Evolutionary conservation across 2,113 vertebrate species (phyloP), one percentile per base, ranked within the genome.

Genomic region (Hymenochirus boettgeri): DNA sequence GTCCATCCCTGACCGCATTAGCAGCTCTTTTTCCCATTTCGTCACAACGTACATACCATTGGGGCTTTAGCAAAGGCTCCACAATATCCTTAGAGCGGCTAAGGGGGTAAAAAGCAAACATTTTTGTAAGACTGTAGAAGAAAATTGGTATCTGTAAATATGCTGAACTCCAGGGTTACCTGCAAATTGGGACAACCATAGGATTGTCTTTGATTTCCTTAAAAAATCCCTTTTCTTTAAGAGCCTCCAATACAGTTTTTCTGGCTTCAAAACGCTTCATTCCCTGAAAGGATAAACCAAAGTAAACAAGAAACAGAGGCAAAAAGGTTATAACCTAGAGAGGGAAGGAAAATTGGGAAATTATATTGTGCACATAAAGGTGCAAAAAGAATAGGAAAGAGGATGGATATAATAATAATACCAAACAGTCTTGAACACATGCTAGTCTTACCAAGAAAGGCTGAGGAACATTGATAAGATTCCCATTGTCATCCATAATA

Each of bases 121-220:
- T 37, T 37, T 37, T 4, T 37, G 19, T 23, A 15, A 12, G 33
- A 4, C 37, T 39, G 12, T 39, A 13, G 12, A 7, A 17, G 37
- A 39, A 39, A 7, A 39, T 4, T 13, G 15, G 17, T 21, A 11
- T 17, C 19, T 23, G 26, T 19, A 5, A 15, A 10, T 50, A n/a
- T n/a, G n/a, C n/a, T n/a, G n/a, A n/a, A n/a, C n/a, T n/a, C n/a
- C n/a, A n/a, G n/a, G n/a, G 48, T 78, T 79, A 95, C 93, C 91
- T 96, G 90, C 93, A 96, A 15, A 96, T 80, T 0, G 93, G 93
- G 8, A 96, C 93, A 47, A 94, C 91, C 93, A 96, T 96, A n/a
- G 93, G 92, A 72, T 96, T 94, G 75, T 96, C 93, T 78, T 90
- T 83, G 33, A 90, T 61, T 19, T 89, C 92, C 26, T 84, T 90